Evolutionary conservation across 1,140 invertebrate genomes (phyloP), one percentile per base, ranked within the genome.

Genomic region (Macrosteles quadrilineatus): DNA sequence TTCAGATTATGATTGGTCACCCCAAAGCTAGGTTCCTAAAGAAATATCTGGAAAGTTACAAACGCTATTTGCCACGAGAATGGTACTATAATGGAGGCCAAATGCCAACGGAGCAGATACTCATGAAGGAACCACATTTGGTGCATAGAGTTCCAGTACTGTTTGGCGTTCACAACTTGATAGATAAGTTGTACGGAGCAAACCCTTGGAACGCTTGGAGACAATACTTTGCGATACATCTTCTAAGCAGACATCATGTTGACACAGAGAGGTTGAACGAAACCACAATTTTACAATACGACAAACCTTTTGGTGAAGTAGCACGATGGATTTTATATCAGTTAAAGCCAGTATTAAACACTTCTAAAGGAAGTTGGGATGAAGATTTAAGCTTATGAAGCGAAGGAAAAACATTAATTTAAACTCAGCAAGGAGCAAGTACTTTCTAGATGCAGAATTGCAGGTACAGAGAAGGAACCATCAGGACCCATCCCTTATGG

Each of bases 51-150:
- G 70, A 78, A 21, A 71, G 77, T 21, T 81, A 81, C 50, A 68
- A 68, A 47, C 31, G 57, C 11, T 79, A 79, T 71, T 72, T 73
- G 17, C 73, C 77, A 4, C 55, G 69, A 30, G 47, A 67, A 25
- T 80, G 78, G 77, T 80, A 80, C 66, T 79, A 77, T 62, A 80
- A 80, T 74, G 79, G 76, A 2, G 79, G 78, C 17, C 71, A 77
- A 53, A 69, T 67, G 27, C 78, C 77, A 3, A 79, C 77, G 0
- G 70, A 74, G 50, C 67, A 71, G n/a, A 75, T 79, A 27, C 71
- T 79, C 6, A 29, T 71, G 23, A 65, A 70, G 21, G 12, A 47
- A 25, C 77, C 77, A 11, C 23, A 74, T 30, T 53, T 79, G n/a
- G 71, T 76, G 3, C 76, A 79, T 62, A 67, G 76, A 32, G 75